Percentiles rank a stretch among this genome's conserved stretches.
phyloP scores from a whole-genome alignment of 2,797 vertebrate genomes.

The Hephaestus fuliginosus region DNA sequence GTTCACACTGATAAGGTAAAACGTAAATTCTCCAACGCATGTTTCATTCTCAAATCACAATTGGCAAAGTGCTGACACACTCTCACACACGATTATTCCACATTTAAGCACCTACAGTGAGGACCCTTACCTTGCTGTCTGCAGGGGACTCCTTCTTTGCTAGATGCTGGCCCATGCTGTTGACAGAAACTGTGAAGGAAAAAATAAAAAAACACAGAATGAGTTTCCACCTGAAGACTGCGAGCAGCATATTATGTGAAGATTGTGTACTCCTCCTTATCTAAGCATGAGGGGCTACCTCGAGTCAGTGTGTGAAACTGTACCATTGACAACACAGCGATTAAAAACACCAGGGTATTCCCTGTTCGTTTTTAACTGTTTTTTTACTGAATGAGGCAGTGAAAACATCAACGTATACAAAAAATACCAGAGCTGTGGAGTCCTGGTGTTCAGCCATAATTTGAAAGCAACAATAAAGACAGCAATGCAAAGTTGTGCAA shows the following conservation, averaged over 20 bases:
- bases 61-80: not conserved
- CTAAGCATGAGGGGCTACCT: constrained; percentile 2
- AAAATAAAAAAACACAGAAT: constrained; percentile 53
- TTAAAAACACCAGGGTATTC: constrained; percentile 1
- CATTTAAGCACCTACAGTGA: not conserved
- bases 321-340: not conserved
- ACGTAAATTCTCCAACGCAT: constrained; percentile 34
- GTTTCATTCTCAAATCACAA: constrained; percentile 36
- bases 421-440: not conserved
- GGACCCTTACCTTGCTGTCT: constrained; percentile 75
- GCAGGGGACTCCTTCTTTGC: constrained; percentile 73
- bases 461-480: not conserved
- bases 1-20: constrained; percentile 45
- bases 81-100: not conserved
- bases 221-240: constrained; percentile 27
- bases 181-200: constrained; percentile 70
- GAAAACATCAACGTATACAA: not conserved
- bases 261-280: constrained; percentile 46
- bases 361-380: not conserved
- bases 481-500: not conserved
- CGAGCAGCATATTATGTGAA: constrained; percentile 33
- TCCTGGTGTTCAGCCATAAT: not conserved
- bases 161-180: constrained; percentile 85
- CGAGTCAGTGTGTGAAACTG: constrained; percentile 28
- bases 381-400: not conserved